Evolutionary conservation across 2,797 vertebrate species (phyloP), one percentile per base, ranked within the genome.

Genomic region (Esox lucius): DNA sequence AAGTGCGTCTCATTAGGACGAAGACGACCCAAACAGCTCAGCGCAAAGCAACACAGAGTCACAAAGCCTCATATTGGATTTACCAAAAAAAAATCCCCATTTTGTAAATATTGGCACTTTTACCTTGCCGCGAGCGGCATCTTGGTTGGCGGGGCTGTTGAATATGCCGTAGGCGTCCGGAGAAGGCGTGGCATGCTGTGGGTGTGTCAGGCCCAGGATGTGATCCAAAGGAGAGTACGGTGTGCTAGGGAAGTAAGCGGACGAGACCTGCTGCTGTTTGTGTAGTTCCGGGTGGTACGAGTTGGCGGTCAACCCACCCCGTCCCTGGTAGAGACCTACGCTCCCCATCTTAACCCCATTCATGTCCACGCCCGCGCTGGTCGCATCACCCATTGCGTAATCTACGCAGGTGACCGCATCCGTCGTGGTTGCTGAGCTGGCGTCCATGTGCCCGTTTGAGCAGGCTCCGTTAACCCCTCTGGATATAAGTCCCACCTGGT

Each of bases 51-150:
- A 56, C 51, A 53, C 0, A 17, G 3, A n/a, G 49, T 53, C 49
- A 53, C 53, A 56, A n/a, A 22, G 2, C 17, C 1, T 22, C 8
- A 9, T 22, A 22, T 9, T 56, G n/a, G 0, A 56, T 9, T 8
- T n/a, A n/a, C n/a, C n/a, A 56, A 19, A 56, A 22, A 53, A n/a
- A 9, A n/a, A n/a, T n/a, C 33, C 5, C 33, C 33, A 2, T 2
- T 2, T 2, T 8, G 35, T 0, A 39, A 39, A 39, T 39, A 8
- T 39, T 5, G 35, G 2, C 35, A 8, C 1, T 78, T 83, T 87
- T 85, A 94, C 92, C 93, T 91, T 88, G 81, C 82, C 83, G 73
- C 78, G 83, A 5, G 77, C 19, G 48, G 76, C 11, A 8, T 90
- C 88, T 4, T 81, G 85, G 4, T 81, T 24, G n/a, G 69, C 3